Evolutionary conservation across 2,797 vertebrate genomes (phyloP).

Genomic region (Mycteria americana): DNA sequence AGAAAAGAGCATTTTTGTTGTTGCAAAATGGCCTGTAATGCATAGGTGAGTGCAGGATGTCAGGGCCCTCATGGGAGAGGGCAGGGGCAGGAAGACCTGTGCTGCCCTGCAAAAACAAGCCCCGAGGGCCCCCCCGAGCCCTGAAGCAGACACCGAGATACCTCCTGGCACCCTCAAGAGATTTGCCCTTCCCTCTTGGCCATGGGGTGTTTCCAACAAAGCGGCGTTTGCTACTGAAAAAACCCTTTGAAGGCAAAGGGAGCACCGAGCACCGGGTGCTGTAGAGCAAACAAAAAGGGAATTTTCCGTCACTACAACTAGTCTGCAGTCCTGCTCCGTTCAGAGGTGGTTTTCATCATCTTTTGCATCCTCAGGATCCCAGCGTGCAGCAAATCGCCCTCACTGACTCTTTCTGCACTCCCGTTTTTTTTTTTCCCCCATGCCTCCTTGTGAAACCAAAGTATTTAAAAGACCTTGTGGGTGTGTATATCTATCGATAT

Average conservation of each 20-base stretch:
- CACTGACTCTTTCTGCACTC: neutral
- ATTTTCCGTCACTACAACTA: neutral
- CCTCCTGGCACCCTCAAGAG: neutral
- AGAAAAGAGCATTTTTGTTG: neutral
- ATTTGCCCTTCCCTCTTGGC: neutral
- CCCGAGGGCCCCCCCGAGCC: neutral
- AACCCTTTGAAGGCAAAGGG: neutral
- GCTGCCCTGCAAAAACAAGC: neutral
- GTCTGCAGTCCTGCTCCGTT: rapidly evolving
- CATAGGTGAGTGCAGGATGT: neutral
- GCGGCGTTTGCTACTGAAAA: neutral
- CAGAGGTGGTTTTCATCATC: neutral
- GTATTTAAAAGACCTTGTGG: neutral
- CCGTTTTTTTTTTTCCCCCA: neutral
- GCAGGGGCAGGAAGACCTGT: neutral
- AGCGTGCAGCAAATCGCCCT: neutral
- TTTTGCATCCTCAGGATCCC: neutral
- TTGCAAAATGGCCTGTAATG: neutral
- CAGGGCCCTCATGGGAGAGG: neutral
- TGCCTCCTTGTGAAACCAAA: neutral
- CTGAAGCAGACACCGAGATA: neutral
- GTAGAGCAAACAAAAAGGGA: neutral
- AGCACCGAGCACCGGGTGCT: neutral
- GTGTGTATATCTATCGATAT: rapidly evolving
- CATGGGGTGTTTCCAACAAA: neutral